Conservation (phyloP, 2,888 invertebrate species). For the Chymomyza caudatula region DNA sequence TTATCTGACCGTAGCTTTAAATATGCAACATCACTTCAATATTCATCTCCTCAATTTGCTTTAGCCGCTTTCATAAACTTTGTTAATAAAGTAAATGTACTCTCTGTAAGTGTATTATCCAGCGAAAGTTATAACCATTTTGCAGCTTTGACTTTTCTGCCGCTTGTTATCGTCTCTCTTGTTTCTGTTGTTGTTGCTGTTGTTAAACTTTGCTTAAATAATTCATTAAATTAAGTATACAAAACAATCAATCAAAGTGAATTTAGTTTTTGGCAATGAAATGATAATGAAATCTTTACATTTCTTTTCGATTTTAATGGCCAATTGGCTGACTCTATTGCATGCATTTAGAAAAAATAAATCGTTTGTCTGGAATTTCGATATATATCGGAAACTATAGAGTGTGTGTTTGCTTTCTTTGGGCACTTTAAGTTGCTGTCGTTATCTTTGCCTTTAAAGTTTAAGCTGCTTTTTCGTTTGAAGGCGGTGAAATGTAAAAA, state of each 20-base stretch:
- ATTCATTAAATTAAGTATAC: conserved; percentile 73
- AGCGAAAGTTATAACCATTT: conserved; percentile 53
- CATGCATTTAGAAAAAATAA: neutral
- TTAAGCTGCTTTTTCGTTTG: neutral
- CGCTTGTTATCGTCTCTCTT: neutral
- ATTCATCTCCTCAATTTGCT: no score
- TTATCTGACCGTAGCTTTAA: no score
- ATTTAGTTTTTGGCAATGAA: conserved; percentile 45
- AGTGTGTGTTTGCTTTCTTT: no score
- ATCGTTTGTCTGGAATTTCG: neutral
- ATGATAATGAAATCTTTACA: conserved; percentile 49
- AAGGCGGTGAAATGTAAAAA: neutral
- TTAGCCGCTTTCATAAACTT: no score
- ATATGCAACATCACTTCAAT: no score
- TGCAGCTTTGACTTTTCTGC: conserved; percentile 28
- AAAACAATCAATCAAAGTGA: conserved; percentile 69
- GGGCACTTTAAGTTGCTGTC: no score
- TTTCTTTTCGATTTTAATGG: conserved; percentile 27
- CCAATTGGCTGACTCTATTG: neutral
- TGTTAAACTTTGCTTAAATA: conserved; percentile 58
- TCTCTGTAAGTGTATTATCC: no score
- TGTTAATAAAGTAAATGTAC: no score
- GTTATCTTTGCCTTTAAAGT: no score
- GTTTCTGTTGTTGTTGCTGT: neutral
- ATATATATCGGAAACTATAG: no score